Conservation (phyloP, 2,797 vertebrate genomes). For the Thalassophryne amazonica region DNA sequence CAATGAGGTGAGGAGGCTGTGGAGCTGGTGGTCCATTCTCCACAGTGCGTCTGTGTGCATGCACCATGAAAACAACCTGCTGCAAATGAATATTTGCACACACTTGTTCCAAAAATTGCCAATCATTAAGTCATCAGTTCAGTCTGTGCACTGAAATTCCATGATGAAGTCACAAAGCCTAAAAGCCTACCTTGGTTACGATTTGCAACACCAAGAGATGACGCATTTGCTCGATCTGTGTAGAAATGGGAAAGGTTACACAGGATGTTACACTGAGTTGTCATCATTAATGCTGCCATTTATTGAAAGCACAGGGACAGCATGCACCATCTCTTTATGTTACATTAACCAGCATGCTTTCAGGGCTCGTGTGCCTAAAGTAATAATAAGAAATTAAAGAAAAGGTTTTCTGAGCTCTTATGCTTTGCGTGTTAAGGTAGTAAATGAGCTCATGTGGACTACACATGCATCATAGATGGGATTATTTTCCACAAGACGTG, state of each 20-base stretch:
- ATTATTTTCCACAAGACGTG: constrained; percentile 43
- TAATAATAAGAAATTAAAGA: neutral
- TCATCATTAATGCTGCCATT: constrained; percentile 46
- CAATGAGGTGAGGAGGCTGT: constrained; percentile 52
- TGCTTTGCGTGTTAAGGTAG: neutral
- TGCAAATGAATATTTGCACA: constrained; percentile 15
- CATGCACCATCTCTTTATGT: constrained; percentile 46
- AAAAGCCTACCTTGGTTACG: constrained; percentile 95
- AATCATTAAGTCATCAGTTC: constrained; percentile 41
- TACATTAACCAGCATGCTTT: constrained; percentile 3
- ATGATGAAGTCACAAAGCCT: constrained; percentile 71
- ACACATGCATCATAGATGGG: constrained; percentile 48
- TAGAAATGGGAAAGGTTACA: constrained; percentile 85
- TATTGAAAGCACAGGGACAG: constrained; percentile 48
- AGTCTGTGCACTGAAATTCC: constrained; percentile 26
- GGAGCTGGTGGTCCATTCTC: constrained; percentile 47
- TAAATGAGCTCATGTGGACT: constrained; percentile 18
- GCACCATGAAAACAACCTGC: constrained; percentile 37
- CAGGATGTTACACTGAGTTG: constrained; percentile 73
- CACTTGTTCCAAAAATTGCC: constrained; percentile 10
- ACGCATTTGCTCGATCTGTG: constrained; percentile 96
- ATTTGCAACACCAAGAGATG: constrained; percentile 97
- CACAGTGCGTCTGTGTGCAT: constrained; percentile 40
- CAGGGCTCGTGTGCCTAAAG: constrained; percentile 9
- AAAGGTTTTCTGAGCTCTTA: too few relatives aligned